Conservation (phyloP, 2,113 vertebrate genomes). For the Notarius quadriscutis region DNA sequence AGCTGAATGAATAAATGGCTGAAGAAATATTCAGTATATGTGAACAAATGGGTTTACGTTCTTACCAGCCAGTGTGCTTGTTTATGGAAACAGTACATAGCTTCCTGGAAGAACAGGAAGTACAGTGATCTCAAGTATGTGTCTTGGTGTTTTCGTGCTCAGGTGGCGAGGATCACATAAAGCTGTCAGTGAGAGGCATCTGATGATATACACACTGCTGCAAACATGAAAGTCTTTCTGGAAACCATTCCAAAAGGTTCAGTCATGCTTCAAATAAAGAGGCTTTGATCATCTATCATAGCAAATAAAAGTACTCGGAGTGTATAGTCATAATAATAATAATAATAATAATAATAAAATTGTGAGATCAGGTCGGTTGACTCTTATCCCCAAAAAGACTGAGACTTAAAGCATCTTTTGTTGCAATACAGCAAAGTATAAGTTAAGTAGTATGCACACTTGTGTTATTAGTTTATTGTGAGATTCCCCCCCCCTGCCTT, state of each 20-base stretch:
- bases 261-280: neutral
- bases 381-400: neutral
- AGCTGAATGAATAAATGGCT: slow-evolving; percentile 55
- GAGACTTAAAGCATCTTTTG: too few relatives aligned
- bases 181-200: slow-evolving; percentile 58
- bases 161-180: slow-evolving; percentile 60
- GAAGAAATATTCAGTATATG: neutral
- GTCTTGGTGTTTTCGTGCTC: slow-evolving; percentile 36
- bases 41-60: neutral
- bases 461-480: neutral
- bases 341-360: neutral
- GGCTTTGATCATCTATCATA: neutral
- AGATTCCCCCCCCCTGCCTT: too few relatives aligned
- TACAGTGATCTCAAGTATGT: slow-evolving; percentile 51
- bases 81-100: slow-evolving; percentile 1
- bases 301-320: neutral
- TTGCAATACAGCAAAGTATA: neutral
- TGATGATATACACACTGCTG: slow-evolving; percentile 50
- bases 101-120: slow-evolving; percentile 52
- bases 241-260: neutral
- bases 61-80: neutral
- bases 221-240: slow-evolving; percentile 44
- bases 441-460: neutral
- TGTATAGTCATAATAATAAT: neutral
- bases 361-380: neutral